These are phyloP conservation scores for Chironomus tepperi DNA, from an alignment of 1,140 invertebrate species.

Conservation along the genomic window DNA sequence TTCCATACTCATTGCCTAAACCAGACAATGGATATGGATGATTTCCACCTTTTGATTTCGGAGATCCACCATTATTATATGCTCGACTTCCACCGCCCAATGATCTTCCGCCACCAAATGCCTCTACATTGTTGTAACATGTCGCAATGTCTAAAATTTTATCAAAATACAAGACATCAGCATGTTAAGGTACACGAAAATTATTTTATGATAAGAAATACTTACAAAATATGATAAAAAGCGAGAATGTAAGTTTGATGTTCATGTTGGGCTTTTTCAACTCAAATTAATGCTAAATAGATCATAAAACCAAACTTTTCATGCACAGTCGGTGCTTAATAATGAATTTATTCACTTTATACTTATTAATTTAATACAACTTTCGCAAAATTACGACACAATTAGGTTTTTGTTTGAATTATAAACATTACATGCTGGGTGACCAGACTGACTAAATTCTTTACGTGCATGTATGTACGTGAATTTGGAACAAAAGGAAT, in stretches of 20 bases:
- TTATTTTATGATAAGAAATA: neutral
- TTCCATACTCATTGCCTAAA: neutral
- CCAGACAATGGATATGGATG: neutral
- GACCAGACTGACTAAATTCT: neutral
- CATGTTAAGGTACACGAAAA: neutral
- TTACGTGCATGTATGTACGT: neutral
- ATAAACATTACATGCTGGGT: neutral
- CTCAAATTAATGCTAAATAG: neutral
- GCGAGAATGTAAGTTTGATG: neutral
- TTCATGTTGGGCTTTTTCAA: neutral
- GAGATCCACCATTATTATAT: neutral
- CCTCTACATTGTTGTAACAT: neutral
- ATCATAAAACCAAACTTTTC: neutral
- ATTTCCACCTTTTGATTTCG: neutral
- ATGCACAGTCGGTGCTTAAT: neutral
- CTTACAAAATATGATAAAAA: slow-evolving; percentile 18
- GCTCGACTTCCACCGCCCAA: neutral
- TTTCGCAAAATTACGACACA: neutral
- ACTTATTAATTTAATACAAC: neutral
- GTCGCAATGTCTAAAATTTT: neutral
- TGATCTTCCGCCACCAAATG: neutral
- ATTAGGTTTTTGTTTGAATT: neutral
- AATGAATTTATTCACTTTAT: neutral
- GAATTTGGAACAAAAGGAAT: neutral
- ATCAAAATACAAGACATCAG: neutral